A percentile compares a stretch with the other conserved stretches of the same genome.
These are phyloP conservation scores for Rambutsinella grinnellia DNA, from an alignment of 2,888 invertebrate species.

Conservation along the genomic window DNA sequence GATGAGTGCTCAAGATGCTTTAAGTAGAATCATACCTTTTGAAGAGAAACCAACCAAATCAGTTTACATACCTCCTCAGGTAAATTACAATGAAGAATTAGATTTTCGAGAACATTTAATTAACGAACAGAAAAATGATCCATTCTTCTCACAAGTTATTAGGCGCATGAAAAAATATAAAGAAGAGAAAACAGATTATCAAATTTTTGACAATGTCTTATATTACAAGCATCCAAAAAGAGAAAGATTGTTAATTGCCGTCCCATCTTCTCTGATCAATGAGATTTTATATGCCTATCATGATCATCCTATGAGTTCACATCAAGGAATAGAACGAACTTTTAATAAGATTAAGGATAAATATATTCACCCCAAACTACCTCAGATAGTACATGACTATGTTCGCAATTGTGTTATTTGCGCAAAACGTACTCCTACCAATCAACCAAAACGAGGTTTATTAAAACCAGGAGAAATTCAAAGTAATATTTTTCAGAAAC, in stretches of 20 bases:
- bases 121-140: constrained; percentile 4
- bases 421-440: not conserved
- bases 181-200: not conserved
- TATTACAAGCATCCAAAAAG: constrained; percentile 1
- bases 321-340: not conserved
- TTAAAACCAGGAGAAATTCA: not conserved
- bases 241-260: not conserved
- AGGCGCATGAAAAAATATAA: not conserved
- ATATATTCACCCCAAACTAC: not conserved
- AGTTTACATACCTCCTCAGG: not conserved
- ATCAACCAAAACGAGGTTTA: not conserved
- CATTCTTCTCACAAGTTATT: not conserved
- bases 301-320: no score
- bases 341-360: not conserved
- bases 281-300: no score
- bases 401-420: not conserved
- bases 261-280: no score
- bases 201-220: not conserved
- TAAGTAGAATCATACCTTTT: constrained; percentile 10
- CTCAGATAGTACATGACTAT: not conserved
- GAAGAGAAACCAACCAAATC: not conserved
- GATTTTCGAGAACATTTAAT: not conserved
- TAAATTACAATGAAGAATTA: not conserved
- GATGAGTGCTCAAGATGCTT: constrained; percentile 13
- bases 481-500: not conserved